A percentile compares a stretch with the other conserved stretches of the same genome.
These are phyloP conservation scores for Antheraea yamamai DNA, from an alignment of 2,888 invertebrate species.

Conservation along the genomic window DNA sequence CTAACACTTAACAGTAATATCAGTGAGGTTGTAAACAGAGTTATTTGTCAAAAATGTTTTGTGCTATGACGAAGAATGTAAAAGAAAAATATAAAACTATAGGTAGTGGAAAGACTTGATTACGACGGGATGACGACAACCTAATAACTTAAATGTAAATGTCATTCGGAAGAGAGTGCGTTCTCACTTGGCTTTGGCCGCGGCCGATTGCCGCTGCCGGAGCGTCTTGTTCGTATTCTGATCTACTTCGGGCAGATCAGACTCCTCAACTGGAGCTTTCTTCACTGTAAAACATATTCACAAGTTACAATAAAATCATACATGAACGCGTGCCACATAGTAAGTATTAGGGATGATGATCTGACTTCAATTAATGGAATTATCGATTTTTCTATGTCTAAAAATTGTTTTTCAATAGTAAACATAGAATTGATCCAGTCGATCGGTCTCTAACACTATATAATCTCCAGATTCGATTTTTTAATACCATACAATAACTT, in stretches of 20 bases:
- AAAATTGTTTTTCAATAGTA: too few species aligned
- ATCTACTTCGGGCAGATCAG: constrained; percentile 96
- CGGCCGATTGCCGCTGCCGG: constrained; percentile 81
- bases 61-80: constrained; percentile 45
- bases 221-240: constrained; percentile 92
- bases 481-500: too few species aligned
- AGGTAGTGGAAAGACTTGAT: constrained; percentile 59
- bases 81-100: constrained; percentile 36
- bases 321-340: background rate
- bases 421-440: too few species aligned
- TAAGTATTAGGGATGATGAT: too few species aligned
- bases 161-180: constrained; percentile 21
- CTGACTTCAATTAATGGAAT: too few species aligned
- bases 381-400: too few species aligned
- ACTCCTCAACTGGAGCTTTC: constrained; percentile 86
- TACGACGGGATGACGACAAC: constrained; percentile 58
- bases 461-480: too few species aligned
- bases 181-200: constrained; percentile 82
- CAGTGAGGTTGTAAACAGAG: constrained; percentile 28
- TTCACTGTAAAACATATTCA: constrained; percentile 78
- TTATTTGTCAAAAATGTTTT: constrained; percentile 36
- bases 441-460: too few species aligned
- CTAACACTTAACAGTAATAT: constrained; percentile 31
- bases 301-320: background rate
- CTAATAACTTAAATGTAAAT: constrained; percentile 41